Conservation (phyloP, 2,888 invertebrate species). For the Drosophila algonquin region DNA sequence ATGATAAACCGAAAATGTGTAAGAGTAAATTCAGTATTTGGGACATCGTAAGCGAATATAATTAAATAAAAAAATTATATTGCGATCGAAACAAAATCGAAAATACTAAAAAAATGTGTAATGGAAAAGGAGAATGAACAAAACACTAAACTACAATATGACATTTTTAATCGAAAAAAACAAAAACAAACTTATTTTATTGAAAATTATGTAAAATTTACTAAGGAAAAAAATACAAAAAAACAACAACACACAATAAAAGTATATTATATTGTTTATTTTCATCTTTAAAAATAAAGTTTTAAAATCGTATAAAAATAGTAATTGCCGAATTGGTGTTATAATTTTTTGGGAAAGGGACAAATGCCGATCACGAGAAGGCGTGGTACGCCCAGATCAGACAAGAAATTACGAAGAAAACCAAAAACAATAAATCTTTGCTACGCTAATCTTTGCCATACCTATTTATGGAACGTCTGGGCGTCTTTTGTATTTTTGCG, state of each 20-base stretch:
- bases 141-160: slow-evolving; percentile 81
- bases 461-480: too few relatives aligned
- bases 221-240: slow-evolving; percentile 58
- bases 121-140: slow-evolving; percentile 70
- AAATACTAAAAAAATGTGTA: slow-evolving; percentile 60
- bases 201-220: slow-evolving; percentile 79
- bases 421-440: too few relatives aligned
- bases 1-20: slow-evolving; percentile 54
- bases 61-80: slow-evolving; percentile 74
- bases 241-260: slow-evolving; percentile 70
- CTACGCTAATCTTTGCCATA: too few relatives aligned
- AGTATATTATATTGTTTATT: slow-evolving; percentile 84
- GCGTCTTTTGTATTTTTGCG: too few relatives aligned
- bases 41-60: slow-evolving; percentile 73
- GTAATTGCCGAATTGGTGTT: slow-evolving; percentile 54
- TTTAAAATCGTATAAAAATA: slow-evolving; percentile 85
- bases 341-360: slow-evolving; percentile 1
- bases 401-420: too few relatives aligned
- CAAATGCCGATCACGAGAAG: too few relatives aligned
- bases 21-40: slow-evolving; percentile 79
- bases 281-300: slow-evolving; percentile 85
- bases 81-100: slow-evolving; percentile 67
- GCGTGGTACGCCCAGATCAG: too few relatives aligned
- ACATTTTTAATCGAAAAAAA: slow-evolving; percentile 83
- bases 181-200: slow-evolving; percentile 69